phyloP scores from a whole-genome alignment of 2,888 invertebrate species.

The Scaptomyza parva region DNA sequence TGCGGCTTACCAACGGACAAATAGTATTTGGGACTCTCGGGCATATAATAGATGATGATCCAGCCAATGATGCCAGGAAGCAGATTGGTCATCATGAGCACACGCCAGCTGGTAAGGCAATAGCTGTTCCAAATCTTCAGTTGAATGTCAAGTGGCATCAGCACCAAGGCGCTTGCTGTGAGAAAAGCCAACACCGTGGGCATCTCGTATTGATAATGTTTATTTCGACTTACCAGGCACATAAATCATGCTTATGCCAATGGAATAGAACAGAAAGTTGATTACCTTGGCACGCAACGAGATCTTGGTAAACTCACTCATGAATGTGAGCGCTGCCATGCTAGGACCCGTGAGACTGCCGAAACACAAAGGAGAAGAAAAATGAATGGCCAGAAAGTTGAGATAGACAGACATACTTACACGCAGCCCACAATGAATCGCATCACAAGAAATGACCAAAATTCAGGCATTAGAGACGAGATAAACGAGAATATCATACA shows the following conservation, averaged over 20 bases:
- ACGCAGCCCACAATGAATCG: slow-evolving; percentile 31
- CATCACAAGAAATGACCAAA: slow-evolving; percentile 33
- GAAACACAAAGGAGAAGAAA: background rate
- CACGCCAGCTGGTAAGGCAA: slow-evolving; percentile 34
- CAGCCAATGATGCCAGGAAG: slow-evolving; percentile 37
- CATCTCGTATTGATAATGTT: background rate
- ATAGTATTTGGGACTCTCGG: slow-evolving; percentile 52
- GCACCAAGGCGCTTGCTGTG: slow-evolving; percentile 18
- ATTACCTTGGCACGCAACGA: slow-evolving; percentile 20
- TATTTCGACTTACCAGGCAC: slow-evolving; percentile 36
- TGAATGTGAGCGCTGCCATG: slow-evolving; percentile 30
- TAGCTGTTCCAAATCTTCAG: slow-evolving; percentile 4
- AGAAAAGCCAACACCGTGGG: background rate
- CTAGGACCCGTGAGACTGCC: slow-evolving; percentile 36
- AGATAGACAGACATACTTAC: slow-evolving; percentile 36
- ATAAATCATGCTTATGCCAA: slow-evolving; percentile 39
- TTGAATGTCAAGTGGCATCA: slow-evolving; percentile 12
- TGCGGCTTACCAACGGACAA: slow-evolving; percentile 16
- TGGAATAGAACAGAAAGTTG: slow-evolving; percentile 23
- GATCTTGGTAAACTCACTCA: slow-evolving; percentile 43
- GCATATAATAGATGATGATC: slow-evolving; percentile 16
- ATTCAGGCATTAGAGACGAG: slow-evolving; percentile 46
- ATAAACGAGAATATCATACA: slow-evolving; percentile 21
- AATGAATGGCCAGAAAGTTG: background rate
- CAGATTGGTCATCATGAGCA: slow-evolving; percentile 19